Conservation (phyloP, 2,888 invertebrate species). For the Pollenia amentaria region DNA sequence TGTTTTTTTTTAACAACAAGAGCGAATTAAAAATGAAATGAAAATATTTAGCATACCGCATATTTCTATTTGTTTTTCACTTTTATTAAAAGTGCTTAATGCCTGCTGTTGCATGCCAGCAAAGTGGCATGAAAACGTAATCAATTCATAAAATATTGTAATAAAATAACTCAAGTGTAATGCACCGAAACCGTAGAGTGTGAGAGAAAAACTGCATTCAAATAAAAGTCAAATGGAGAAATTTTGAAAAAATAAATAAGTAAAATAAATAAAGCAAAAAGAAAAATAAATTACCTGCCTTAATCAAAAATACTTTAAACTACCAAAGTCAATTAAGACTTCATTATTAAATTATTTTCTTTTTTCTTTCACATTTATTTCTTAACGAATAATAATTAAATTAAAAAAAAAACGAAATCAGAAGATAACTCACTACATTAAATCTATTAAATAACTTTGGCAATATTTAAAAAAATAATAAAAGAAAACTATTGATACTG, state of each 20-base stretch:
- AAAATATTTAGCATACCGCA: slow-evolving; percentile 24
- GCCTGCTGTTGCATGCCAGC: slow-evolving; percentile 4
- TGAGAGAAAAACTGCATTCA: slow-evolving; percentile 53
- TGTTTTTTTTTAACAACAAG: slow-evolving; percentile 11
- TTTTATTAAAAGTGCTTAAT: slow-evolving; percentile 46
- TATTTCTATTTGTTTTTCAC: slow-evolving; percentile 52
- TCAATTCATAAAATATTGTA: slow-evolving; percentile 61
- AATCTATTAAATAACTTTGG: neutral
- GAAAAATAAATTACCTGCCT: neutral
- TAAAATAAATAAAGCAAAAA: slow-evolving; percentile 25
- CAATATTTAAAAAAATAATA: slow-evolving; percentile 8
- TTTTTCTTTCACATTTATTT: neutral
- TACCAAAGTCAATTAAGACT: slow-evolving; percentile 17
- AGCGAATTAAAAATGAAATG: slow-evolving; percentile 33
- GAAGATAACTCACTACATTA: slow-evolving; percentile 6
- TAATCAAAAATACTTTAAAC: neutral
- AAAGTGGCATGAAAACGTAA: slow-evolving; percentile 62
- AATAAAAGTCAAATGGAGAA: slow-evolving; percentile 48
- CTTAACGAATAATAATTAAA: neutral
- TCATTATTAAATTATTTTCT: slow-evolving; percentile 16
- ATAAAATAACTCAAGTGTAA: slow-evolving; percentile 67
- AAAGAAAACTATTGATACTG: slow-evolving; percentile 11
- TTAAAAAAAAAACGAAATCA: neutral
- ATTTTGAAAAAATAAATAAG: slow-evolving; percentile 26
- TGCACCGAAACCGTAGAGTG: slow-evolving; percentile 51